A percentile compares a stretch with the other conserved stretches of the same genome.
phyloP scores from a whole-genome alignment of 1,140 invertebrate species.

The Eupeodes corollae region DNA sequence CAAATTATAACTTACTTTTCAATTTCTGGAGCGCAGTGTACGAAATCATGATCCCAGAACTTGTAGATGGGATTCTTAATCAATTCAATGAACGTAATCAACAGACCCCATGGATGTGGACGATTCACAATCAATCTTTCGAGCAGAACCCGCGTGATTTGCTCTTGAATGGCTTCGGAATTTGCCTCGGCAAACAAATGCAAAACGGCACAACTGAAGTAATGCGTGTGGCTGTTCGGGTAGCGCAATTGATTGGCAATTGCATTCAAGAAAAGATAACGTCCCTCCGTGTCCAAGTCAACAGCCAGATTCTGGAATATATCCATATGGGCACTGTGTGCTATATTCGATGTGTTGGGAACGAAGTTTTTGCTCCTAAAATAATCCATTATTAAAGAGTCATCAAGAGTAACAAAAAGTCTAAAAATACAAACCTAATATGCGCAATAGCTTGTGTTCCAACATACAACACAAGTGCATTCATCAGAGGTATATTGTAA shows the following conservation, averaged over 20 bases:
- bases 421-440: constrained; percentile 41
- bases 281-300: constrained; percentile 92
- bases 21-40: constrained; percentile 97
- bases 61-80: constrained; percentile 99
- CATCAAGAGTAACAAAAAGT: not conserved
- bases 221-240: constrained; percentile 98
- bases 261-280: constrained; percentile 94
- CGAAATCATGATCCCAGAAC: constrained; percentile 98
- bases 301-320: constrained; percentile 98
- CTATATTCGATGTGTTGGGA: constrained; percentile 92
- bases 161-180: constrained; percentile 85
- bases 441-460: constrained; percentile 89
- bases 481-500: constrained; percentile 94
- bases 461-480: constrained; percentile 93
- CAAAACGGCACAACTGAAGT: constrained; percentile 94
- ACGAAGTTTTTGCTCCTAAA: constrained; percentile 68
- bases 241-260: constrained; percentile 97
- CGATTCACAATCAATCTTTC: constrained; percentile 95
- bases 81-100: constrained; percentile 98
- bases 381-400: not conserved
- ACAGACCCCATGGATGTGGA: constrained; percentile 97
- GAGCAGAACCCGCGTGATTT: constrained; percentile 83
- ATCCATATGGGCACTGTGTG: constrained; percentile 96
- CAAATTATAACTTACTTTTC: constrained; percentile 68
- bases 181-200: constrained; percentile 98